Percentiles rank a stretch among this genome's conserved stretches.
These are phyloP conservation scores for Strongylocentrotus purpuratus DNA, from an alignment of 35 echinoderm and acorn worm genomes.

Conservation along the genomic window DNA sequence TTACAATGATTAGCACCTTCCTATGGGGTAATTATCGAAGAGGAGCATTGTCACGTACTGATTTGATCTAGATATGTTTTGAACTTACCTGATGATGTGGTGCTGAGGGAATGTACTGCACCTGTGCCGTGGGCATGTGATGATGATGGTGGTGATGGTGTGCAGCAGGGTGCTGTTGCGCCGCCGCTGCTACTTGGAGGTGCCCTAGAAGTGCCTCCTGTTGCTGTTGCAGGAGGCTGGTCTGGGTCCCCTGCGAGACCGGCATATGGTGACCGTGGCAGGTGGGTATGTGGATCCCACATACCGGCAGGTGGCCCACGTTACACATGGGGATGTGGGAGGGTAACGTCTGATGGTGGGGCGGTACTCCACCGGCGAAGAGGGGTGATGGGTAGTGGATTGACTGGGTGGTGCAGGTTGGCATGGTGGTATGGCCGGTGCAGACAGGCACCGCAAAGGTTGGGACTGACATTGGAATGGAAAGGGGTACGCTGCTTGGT, in stretches of 20 bases:
- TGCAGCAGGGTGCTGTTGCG: constrained; percentile 38
- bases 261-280: constrained; percentile 79
- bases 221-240: constrained; percentile 68
- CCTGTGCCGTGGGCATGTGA: constrained; percentile 60
- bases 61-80: background rate
- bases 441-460: constrained; percentile 97
- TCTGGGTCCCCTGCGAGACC: constrained; percentile 77
- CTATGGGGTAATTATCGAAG: too few relatives aligned
- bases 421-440: constrained; percentile 95
- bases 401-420: constrained; percentile 86
- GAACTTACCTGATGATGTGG: constrained; percentile 58
- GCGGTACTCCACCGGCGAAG: constrained; percentile 46
- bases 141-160: constrained; percentile 75
- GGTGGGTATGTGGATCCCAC: constrained; percentile 90
- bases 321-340: constrained; percentile 87
- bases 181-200: constrained; percentile 52
- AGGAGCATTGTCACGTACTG: background rate
- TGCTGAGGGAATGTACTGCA: constrained; percentile 77
- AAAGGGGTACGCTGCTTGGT: constrained; percentile 85
- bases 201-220: constrained; percentile 73
- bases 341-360: constrained; percentile 50
- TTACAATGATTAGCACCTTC: too few relatives aligned
- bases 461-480: constrained; percentile 94
- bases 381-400: constrained; percentile 68
- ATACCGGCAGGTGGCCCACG: constrained; percentile 92